Percentiles rank a stretch among this genome's conserved stretches.
These are phyloP conservation scores for Corythaeola cristata DNA, from an alignment of 2,113 vertebrate species.

Conservation along the genomic window DNA sequence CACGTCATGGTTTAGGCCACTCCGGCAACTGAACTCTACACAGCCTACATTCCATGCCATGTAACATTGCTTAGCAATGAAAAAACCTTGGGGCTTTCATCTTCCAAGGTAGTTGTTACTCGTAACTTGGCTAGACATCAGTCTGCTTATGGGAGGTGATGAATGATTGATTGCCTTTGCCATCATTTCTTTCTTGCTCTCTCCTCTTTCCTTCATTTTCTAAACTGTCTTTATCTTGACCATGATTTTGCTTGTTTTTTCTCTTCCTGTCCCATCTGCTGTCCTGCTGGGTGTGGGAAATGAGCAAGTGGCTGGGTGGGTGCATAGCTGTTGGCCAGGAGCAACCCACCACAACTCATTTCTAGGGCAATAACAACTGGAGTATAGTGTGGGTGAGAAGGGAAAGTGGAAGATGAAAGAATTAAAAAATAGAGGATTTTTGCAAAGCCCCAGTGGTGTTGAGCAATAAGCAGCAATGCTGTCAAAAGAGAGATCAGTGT, in stretches of 20 bases:
- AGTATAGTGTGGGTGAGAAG: neutral
- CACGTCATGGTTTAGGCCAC: too few species aligned
- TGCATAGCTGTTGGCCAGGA: neutral
- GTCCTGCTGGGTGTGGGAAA: neutral
- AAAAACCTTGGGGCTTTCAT: neutral
- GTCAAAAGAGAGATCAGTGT: neutral
- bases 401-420: neutral
- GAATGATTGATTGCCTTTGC: neutral
- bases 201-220: neutral
- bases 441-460: neutral
- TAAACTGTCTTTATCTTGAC: neutral
- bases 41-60: neutral
- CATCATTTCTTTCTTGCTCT: neutral
- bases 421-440: neutral
- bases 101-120: neutral
- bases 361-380: neutral
- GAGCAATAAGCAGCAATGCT: neutral
- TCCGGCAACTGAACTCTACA: too few species aligned
- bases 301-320: neutral
- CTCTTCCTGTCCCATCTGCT: neutral
- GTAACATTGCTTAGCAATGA: neutral
- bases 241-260: neutral
- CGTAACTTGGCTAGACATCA: fast-evolving
- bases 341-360: neutral
- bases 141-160: neutral